Conservation (phyloP, 2,888 invertebrate genomes). For the Orthonevra nobilis region DNA sequence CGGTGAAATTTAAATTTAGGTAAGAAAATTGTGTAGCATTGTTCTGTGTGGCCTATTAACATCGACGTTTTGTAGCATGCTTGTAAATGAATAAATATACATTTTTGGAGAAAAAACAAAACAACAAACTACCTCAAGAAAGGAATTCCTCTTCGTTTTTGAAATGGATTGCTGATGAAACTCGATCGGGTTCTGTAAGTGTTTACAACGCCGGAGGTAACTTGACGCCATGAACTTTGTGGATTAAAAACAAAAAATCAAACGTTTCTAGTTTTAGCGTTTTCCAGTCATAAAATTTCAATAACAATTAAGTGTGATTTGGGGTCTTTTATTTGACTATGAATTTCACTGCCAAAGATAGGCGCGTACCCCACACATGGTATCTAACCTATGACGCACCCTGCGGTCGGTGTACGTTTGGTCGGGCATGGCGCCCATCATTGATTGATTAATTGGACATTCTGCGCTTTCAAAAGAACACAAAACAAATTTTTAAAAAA, state of each 20-base stretch:
- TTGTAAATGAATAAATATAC: no score
- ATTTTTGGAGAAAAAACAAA: no score
- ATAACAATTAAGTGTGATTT: constrained; percentile 11
- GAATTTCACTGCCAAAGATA: constrained; percentile 23
- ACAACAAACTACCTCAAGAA: no score
- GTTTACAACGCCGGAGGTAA: constrained; percentile 11
- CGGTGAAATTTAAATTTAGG: no score
- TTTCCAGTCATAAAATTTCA: constrained; percentile 33
- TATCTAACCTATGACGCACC: constrained; percentile 14
- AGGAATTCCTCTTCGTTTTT: no score
- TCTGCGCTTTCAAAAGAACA: constrained; percentile 52
- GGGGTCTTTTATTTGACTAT: neutral
- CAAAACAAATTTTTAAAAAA: no score
- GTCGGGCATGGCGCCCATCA: constrained; percentile 44
- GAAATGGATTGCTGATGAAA: constrained; percentile 18
- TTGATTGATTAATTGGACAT: constrained; percentile 63
- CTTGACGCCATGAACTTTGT: no score
- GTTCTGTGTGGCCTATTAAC: no score
- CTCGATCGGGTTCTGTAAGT: constrained; percentile 9
- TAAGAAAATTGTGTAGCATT: no score
- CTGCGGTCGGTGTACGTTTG: constrained; percentile 11
- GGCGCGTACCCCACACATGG: constrained; percentile 16
- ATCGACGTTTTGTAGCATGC: no score
- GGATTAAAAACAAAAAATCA: no score
- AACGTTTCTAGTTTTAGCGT: no score